A percentile compares a stretch with the other conserved stretches of the same genome.
Conservation (phyloP, 1,140 invertebrate genomes). For the Drosophila bipectinata region DNA sequence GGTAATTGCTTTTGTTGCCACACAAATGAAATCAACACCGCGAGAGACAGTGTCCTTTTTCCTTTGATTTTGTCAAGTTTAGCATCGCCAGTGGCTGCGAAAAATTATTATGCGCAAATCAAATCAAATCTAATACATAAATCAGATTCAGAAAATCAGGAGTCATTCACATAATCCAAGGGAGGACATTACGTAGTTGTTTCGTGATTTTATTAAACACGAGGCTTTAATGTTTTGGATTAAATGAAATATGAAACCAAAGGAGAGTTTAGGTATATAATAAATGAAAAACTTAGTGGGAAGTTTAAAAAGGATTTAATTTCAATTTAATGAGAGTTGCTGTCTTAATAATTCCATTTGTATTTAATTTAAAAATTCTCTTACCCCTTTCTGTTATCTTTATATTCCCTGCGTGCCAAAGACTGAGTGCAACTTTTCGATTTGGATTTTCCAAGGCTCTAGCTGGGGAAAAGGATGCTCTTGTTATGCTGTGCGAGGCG, state of each 20-base stretch:
- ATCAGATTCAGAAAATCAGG: constrained; percentile 49
- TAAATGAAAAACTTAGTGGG: no score
- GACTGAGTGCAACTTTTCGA: background rate
- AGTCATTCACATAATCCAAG: background rate
- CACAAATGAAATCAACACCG: constrained; percentile 77
- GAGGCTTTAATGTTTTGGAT: background rate
- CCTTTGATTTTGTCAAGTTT: constrained; percentile 60
- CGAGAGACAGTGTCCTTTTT: constrained; percentile 11
- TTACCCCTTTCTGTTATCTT: constrained; percentile 15
- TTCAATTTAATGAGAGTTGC: no score
- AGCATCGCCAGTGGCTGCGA: constrained; percentile 51
- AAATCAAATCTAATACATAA: constrained; percentile 75
- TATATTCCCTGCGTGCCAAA: background rate
- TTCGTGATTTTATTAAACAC: background rate
- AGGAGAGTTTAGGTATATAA: no score
- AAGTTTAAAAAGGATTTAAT: no score
- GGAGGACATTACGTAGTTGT: no score
- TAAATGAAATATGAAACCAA: background rate
- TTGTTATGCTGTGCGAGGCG: constrained; percentile 10
- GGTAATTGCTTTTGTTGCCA: constrained; percentile 75
- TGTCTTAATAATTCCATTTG: background rate
- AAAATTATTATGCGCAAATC: constrained; percentile 78
- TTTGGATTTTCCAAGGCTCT: constrained; percentile 16
- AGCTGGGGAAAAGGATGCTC: constrained; percentile 8
- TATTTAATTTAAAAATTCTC: background rate